Base-by-base conservation (phyloP, 2,797 vertebrate species). In the Sylvia borin region DNA sequence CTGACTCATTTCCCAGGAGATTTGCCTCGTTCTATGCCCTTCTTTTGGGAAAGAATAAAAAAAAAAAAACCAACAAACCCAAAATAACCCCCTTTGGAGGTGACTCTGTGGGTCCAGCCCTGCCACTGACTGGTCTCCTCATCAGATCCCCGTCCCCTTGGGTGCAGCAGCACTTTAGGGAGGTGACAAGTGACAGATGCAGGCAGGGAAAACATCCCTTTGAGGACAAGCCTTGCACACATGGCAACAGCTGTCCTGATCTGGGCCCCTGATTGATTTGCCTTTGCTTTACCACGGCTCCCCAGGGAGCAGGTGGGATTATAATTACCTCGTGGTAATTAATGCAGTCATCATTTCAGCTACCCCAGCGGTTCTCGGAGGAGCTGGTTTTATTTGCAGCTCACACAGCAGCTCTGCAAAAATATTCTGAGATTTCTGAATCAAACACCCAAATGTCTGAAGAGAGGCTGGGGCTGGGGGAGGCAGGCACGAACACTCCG, bases 281-380 rank as follows among this genome's bases (percentile, higher is more conserved):
- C 58, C 71, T 88, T 74, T 45, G 71, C 64, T 91, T 64, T 36
- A 9, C 47, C 47, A 12, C 1, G 1, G 38, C 75, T 90, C 87
- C 51, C n/a, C 11, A 5, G 68, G 40, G 61, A 73, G 64, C 65
- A 60, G 82, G 75, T 85, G 80, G 55, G 79, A 68, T 84, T 93
- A 25, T 88, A 86, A 93, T 91, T 81, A 95, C 80, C 64, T 75
- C 4, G 13, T 24, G 64, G 67, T 92, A 95, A 96, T 94, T 93
- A 94, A 92, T 24, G 67, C 92, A 90, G 81, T 20, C 67, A 74
- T 48, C 67, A 53, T 54, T 92, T 84, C 42, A 81, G 85, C 79
- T 84, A 54, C 66, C 80, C 85, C 29, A 64, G 88, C 66, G 68
- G 80, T 50, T 94, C 83, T 85, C 80, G 1, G 51, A 90, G 77